These are phyloP conservation scores for Rhinolophus ferrumequinum DNA, from an alignment of 2,113 vertebrate species.

Conservation along the genomic window DNA sequence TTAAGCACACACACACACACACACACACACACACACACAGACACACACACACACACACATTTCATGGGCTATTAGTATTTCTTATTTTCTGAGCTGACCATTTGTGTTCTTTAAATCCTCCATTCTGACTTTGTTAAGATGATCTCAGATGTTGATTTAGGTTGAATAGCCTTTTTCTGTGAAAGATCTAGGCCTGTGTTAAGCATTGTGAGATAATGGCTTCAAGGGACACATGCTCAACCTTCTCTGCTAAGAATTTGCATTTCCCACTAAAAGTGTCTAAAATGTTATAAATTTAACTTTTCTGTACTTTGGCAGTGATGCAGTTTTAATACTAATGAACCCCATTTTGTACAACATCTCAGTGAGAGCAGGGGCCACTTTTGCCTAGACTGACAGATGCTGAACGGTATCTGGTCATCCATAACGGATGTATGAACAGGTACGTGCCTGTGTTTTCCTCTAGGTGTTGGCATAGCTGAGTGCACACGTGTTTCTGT, in stretches of 20 bases:
- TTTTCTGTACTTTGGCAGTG: neutral
- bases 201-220: neutral
- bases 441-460: fast-evolving
- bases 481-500: neutral
- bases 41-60: no score
- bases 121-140: neutral
- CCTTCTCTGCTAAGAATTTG: conserved; percentile 16
- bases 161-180: neutral
- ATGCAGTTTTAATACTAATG: conserved; percentile 48
- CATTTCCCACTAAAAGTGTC: conserved; percentile 67
- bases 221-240: neutral
- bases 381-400: neutral
- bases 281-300: conserved; percentile 58
- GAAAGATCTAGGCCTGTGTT: neutral
- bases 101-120: neutral
- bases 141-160: neutral
- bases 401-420: neutral
- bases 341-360: neutral
- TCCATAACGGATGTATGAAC: fast-evolving
- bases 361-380: fast-evolving
- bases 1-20: neutral
- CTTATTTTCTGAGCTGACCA: neutral
- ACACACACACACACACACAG: no score
- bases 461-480: neutral
- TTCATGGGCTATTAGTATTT: neutral